Base-by-base conservation (phyloP, 2,888 invertebrate genomes). In the Catocala sponsa region DNA sequence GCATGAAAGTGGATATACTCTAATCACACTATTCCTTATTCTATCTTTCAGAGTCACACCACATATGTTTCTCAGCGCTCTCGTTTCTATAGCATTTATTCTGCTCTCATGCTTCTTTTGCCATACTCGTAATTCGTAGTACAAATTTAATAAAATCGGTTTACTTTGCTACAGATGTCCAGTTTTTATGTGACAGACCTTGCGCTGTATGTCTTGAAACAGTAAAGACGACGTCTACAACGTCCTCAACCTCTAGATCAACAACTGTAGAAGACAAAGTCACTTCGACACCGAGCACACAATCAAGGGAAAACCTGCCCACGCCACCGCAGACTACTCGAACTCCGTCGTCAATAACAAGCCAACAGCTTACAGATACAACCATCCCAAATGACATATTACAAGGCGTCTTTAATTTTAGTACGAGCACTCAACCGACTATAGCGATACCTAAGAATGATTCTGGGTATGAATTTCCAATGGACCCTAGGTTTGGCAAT, bases 401-500 rank as follows among this genome's bases (percentile, higher is more conserved):
- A 35, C 6, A n/a, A 4, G n/a, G 48, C n/a, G 52, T 74, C 15
- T 74, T 74, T 59, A 62, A 58, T n/a, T n/a, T 2, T 0, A 7
- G 6, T 9, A 7, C 38, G 15, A 49, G 15, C 4, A 11, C 48
- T 6, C 6, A 55, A 10, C 41, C 55, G n/a, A 47, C 53, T n/a
- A 32, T 42, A 9, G 0, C 10, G 10, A 61, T 60, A n/a, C 41
- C 58, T 6, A 25, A 25, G 25, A 25, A 25, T 2, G 62, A 63
- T n/a, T 59, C 47, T 25, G 60, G 63, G 6, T 61, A 67, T 43
- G 55, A 67, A 47, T 2, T 58, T 5, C 59, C 61, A 47, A 12
- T 77, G 51, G 71, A 77, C 55, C 2, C 41, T 51, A 73, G 75
- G 48, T 77, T 42, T 52, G 56, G 62, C 38, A 52, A 61, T 49